Percentiles rank a stretch among this genome's conserved stretches.
These are phyloP conservation scores for Triplophysa bombifrons DNA, from an alignment of 2,797 vertebrate genomes.

Conservation along the genomic window DNA sequence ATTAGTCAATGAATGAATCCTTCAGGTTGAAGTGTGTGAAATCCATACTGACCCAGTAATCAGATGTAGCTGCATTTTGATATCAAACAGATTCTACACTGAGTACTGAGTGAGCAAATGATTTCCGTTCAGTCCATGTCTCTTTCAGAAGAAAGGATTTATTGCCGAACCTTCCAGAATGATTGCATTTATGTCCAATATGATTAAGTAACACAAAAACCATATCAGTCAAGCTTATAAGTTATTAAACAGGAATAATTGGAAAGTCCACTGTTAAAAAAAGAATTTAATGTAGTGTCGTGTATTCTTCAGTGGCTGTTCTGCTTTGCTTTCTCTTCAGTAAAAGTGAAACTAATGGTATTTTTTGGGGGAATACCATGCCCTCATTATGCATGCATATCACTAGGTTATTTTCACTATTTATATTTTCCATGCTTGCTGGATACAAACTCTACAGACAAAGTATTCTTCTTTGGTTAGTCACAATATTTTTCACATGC, in stretches of 20 bases:
- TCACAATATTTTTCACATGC: not conserved
- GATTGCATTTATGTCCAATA: not conserved
- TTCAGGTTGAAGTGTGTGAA: conserved; percentile 43
- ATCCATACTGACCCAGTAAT: conserved; percentile 75
- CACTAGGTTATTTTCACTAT: conserved; percentile 50
- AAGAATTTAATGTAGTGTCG: not conserved
- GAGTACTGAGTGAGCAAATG: conserved; percentile 71
- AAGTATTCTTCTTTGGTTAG: not conserved
- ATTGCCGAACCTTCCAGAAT: not conserved
- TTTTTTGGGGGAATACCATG: conserved; percentile 56
- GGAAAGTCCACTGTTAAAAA: not conserved
- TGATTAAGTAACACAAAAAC: not conserved
- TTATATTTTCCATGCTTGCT: conserved; percentile 26
- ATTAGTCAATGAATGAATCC: not conserved
- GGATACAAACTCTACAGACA: conserved; percentile 28
- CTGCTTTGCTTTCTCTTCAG: conserved; percentile 32
- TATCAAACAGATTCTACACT: conserved; percentile 74
- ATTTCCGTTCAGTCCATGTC: conserved; percentile 48
- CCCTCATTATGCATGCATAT: conserved; percentile 47
- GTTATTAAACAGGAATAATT: not conserved
- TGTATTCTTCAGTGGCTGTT: conserved; percentile 14
- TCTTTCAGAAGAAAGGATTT: not conserved
- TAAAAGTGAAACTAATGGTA: conserved; percentile 53
- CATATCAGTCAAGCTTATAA: not conserved
- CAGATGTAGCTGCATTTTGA: conserved; percentile 75